Percentiles rank a stretch among this genome's conserved stretches.
Evolutionary conservation across 2,888 invertebrate genomes (phyloP).

Genomic region (Stenodera caucasica): DNA sequence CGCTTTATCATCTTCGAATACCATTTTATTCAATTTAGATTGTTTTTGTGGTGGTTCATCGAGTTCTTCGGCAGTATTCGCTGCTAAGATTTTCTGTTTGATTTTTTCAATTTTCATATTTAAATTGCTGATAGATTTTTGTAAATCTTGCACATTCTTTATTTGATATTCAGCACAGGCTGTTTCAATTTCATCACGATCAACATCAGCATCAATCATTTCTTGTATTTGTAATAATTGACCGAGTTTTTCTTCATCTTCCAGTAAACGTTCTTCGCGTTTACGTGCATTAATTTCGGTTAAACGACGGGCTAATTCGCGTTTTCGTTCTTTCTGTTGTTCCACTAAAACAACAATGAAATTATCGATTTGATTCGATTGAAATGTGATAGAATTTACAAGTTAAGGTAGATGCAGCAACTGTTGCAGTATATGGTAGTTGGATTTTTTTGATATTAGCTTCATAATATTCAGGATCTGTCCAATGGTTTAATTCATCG

Average conservation of each 20-base stretch:
- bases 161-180: conserved; percentile 76
- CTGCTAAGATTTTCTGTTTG: conserved; percentile 72
- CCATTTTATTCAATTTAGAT: conserved; percentile 53
- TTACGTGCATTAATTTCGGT: conserved; percentile 89
- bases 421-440: conserved; percentile 74
- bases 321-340: conserved; percentile 83
- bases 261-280: conserved; percentile 81
- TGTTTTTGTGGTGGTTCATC: conserved; percentile 55
- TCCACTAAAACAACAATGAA: conserved; percentile 62
- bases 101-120: conserved; percentile 76
- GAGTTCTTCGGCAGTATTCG: conserved; percentile 66
- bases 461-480: conserved; percentile 79
- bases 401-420: conserved; percentile 66
- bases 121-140: conserved; percentile 70
- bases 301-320: conserved; percentile 80
- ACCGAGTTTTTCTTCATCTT: conserved; percentile 84
- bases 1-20: conserved; percentile 53
- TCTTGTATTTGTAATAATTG: conserved; percentile 77
- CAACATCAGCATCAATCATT: conserved; percentile 73
- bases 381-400: conserved; percentile 47
- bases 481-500: conserved; percentile 79
- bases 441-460: conserved; percentile 82
- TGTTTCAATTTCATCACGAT: conserved; percentile 62
- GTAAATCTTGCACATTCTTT: conserved; percentile 76
- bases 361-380: too few species aligned